Percentiles rank a stretch among this genome's conserved stretches.
These are phyloP conservation scores for Malachius bipustulatus DNA, from an alignment of 2,888 invertebrate species.

Conservation along the genomic window DNA sequence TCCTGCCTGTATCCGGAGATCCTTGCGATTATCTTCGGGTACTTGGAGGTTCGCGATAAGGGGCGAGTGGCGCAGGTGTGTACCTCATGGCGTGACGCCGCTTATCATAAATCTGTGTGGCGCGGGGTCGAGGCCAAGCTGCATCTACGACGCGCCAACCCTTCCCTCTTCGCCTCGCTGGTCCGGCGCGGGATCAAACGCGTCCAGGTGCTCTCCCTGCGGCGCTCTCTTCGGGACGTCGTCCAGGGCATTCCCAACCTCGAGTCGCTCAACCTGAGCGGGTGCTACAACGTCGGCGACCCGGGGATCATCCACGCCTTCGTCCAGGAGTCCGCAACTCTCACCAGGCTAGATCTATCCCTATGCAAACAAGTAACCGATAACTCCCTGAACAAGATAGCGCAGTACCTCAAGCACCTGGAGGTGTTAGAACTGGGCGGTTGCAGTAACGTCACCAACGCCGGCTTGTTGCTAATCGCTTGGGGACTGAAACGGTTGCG, in stretches of 20 bases:
- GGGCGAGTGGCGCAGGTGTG: slow-evolving; percentile 87
- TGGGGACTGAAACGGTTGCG: slow-evolving; percentile 78
- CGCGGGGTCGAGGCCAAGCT: slow-evolving; percentile 84
- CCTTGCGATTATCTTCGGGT: slow-evolving; percentile 81
- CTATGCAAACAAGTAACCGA: slow-evolving; percentile 95
- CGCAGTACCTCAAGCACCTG: slow-evolving; percentile 72
- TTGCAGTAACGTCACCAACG: slow-evolving; percentile 83
- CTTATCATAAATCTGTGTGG: slow-evolving; percentile 89
- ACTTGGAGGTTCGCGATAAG: slow-evolving; percentile 77
- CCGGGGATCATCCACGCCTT: slow-evolving; percentile 74
- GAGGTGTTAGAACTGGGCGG: slow-evolving; percentile 84
- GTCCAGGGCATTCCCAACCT: slow-evolving; percentile 75
- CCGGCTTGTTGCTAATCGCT: slow-evolving; percentile 73
- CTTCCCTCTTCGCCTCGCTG: slow-evolving; percentile 73
- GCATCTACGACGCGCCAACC: slow-evolving; percentile 72
- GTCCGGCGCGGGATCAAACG: slow-evolving; percentile 78
- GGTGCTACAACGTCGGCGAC: slow-evolving; percentile 89
- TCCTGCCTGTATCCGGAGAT: slow-evolving; percentile 86
- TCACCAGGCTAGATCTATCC: slow-evolving; percentile 75
- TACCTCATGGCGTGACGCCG: slow-evolving; percentile 81
- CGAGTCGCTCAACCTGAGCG: slow-evolving; percentile 79
- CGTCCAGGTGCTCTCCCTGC: slow-evolving; percentile 78
- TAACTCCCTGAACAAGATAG: slow-evolving; percentile 71
- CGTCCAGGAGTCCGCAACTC: slow-evolving; percentile 58
- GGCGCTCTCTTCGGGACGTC: slow-evolving; percentile 72